These are phyloP conservation scores for Talpa occidentalis DNA, from an alignment of 2,113 vertebrate genomes.

Conservation along the genomic window DNA sequence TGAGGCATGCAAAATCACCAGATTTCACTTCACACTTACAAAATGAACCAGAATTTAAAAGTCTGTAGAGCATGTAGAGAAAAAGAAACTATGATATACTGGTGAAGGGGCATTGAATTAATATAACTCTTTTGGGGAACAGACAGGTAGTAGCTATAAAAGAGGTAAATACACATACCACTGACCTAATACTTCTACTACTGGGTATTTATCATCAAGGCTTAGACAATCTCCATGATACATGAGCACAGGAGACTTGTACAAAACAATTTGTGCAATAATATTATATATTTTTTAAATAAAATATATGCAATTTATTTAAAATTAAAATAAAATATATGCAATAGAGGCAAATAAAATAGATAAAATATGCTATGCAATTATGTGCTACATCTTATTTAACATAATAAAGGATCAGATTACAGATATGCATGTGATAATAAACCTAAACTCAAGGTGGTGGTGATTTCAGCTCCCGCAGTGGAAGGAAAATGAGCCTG, in stretches of 20 bases:
- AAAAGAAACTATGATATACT: background rate
- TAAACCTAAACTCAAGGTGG: background rate
- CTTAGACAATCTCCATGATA: background rate
- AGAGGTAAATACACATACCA: background rate
- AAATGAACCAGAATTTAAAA: slow-evolving; percentile 4
- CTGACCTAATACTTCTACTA: background rate
- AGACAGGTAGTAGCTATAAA: background rate
- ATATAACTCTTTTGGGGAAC: background rate
- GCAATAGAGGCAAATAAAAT: background rate
- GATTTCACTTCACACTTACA: background rate
- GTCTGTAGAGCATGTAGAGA: background rate
- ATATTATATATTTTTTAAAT: slow-evolving; percentile 8
- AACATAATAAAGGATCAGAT: background rate
- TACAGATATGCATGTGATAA: background rate
- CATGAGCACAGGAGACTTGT: background rate
- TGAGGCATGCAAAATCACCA: background rate
- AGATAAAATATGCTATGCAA: background rate
- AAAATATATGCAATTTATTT: background rate
- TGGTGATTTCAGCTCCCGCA: background rate
- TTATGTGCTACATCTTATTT: background rate
- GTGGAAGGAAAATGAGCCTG: background rate
- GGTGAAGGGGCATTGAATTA: background rate
- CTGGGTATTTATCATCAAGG: background rate
- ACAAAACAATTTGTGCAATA: background rate
- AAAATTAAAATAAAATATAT: background rate